Evolutionary conservation across 1,140 invertebrate species (phyloP), one percentile per base, ranked within the genome.

Genomic region (Drosophila subpulchrella): DNA sequence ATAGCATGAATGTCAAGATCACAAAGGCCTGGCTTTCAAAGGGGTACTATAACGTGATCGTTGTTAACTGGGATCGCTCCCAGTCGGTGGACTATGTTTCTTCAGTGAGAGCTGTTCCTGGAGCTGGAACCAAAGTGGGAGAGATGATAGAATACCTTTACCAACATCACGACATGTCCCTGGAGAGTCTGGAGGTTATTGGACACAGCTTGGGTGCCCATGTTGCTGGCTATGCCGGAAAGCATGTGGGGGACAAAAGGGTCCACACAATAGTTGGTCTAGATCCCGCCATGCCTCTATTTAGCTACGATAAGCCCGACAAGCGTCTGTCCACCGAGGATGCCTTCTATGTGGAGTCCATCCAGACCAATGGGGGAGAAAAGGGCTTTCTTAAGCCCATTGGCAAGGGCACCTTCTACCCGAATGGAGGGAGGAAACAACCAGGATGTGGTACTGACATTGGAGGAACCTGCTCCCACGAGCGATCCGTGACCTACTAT

Each of bases 311-410:
- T 66, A 78, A 75, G 6, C 81, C 82, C 0, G 48, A 41, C 36
- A 92, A 82, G 13, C 68, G 84, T 11, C 74, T 94, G 12, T 93
- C 4, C 90, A 93, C 81, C 91, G 51, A 68, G 7, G 91, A 92
- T 70, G 91, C 81, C 44, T 17, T 24, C 42, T 91, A 92, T 41
- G 91, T 92, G 15, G 91, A 92, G 59, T 85, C 80, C 0, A 94
- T 95, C 38, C 95, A 95, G 66, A 94, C 95, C 0, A 93, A 95
- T 55, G 93, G 91, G 8, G 93, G 93, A 13, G 32, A 79, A 1
- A 73, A 94, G 6, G 94, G 94, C 13, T 93, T 94, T 72, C 20
- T 92, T 0, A 92, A 93, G 20, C 91, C 92, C 4, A 74, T 93
- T 0, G 93, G 94, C 20, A 81, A 92, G 34, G 88, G 91, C 1